phyloP scores from a whole-genome alignment of 64 coral and sea anemone species.

The Actinia equina region DNA sequence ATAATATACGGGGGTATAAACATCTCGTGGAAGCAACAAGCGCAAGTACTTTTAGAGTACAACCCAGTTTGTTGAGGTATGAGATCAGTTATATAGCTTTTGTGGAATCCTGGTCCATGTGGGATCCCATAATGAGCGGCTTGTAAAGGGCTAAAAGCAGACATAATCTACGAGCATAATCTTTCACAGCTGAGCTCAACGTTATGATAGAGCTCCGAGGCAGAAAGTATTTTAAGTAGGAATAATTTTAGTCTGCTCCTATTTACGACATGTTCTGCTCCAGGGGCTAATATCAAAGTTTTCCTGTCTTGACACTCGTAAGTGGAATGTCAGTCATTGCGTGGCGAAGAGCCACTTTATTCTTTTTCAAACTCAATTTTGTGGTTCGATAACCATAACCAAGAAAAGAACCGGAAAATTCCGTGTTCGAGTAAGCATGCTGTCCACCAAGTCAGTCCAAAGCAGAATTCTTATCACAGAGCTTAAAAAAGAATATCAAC shows the following conservation, averaged over 20 bases:
- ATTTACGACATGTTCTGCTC: background rate
- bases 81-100: background rate
- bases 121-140: background rate
- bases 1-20: background rate
- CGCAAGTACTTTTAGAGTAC: background rate
- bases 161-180: too few relatives aligned
- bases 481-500: background rate
- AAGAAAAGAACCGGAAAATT: background rate
- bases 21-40: background rate
- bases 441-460: background rate
- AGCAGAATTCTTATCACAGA: background rate
- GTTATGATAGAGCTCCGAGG: background rate
- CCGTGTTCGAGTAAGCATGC: background rate
- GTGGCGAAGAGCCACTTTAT: background rate
- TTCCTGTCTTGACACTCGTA: background rate
- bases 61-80: background rate
- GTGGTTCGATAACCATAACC: background rate
- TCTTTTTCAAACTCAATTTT: background rate
- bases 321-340: background rate
- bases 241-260: background rate
- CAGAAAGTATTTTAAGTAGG: background rate
- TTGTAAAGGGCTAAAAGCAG: background rate
- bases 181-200: background rate
- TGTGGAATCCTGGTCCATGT: background rate
- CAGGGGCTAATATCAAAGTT: conserved; percentile 4